Base-by-base conservation (phyloP, 2,797 vertebrate species). In the Poeciliopsis infans region DNA sequence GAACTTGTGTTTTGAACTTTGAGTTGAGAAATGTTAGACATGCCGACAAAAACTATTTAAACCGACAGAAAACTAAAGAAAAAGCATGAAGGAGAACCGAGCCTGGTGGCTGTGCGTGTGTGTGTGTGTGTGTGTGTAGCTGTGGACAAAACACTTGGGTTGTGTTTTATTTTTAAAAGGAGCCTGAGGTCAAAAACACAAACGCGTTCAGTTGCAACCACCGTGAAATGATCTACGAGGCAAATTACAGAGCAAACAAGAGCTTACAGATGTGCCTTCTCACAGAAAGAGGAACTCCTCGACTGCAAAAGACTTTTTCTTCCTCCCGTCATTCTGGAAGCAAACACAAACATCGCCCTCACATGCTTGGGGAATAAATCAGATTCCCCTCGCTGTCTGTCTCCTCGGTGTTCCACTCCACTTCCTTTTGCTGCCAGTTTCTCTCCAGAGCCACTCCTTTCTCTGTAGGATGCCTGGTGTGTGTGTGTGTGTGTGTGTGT, bases 151-250 rank as follows among this genome's bases (percentile, higher is more conserved):
- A 73, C 28, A 71, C 41, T 73, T 53, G 1, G 7, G 75, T 76
- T 81, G 75, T 84, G 6, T 82, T 79, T 85, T 74, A 80, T 77
- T 76, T 85, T 84, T 86, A 80, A 79, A 87, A 45, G 33, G 49
- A 75, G 81, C 80, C 80, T 76, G 83, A 82, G 87, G 88, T 88
- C 83, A 87, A 73, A 83, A 84, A 39, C 81, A 76, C 78, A 81
- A 68, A 79, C 79, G 25, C 53, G 31, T 76, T 79, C 39, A 1
- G 45, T 31, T 51, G 20, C 77, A 83, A 66, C 78, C 47, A 11
- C 84, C 57, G 2, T 83, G 77, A 89, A 89, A 87, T 88, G 86
- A 93, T 90, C 81, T 83, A 70, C 25, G 76, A 85, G 82, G 78
- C 78, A 85, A 83, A 87, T 85, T 83, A 90, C 76, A 79, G 78